Percentiles rank a stretch among this genome's conserved stretches.
phyloP scores from a whole-genome alignment of 2,797 vertebrate species.

The Melanogrammus aeglefinus region DNA sequence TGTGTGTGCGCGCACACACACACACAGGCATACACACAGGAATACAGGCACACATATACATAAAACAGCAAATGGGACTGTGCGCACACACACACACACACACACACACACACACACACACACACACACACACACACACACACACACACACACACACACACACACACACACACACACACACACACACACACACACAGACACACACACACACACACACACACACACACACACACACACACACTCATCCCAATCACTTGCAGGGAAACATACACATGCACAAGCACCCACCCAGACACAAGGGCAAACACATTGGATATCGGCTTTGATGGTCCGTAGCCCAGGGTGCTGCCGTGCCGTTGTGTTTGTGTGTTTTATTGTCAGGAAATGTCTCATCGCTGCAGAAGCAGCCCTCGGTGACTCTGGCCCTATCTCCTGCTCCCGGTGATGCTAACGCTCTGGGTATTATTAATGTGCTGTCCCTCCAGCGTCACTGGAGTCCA shows the following conservation, averaged over 20 bases:
- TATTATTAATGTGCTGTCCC: not conserved
- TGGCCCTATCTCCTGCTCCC: too few relatives aligned
- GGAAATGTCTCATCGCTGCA: not conserved
- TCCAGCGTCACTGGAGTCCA: not conserved
- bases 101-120: not conserved
- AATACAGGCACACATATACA: too few relatives aligned
- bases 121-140: not conserved
- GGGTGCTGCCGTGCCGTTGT: not conserved
- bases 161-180: too few relatives aligned
- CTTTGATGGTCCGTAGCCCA: not conserved
- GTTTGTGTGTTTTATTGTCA: not conserved
- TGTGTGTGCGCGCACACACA: too few relatives aligned
- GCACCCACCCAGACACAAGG: not conserved
- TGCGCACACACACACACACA: not conserved
- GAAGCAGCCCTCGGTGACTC: not conserved
- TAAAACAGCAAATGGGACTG: too few relatives aligned
- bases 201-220: not conserved
- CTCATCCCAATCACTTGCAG: not conserved
- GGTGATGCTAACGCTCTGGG: not conserved
- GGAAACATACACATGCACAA: not conserved
- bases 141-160: too few relatives aligned
- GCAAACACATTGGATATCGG: not conserved
- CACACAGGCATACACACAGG: too few relatives aligned
- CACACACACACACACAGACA: not conserved
- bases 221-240: not conserved